Base-by-base conservation (phyloP, 2,113 vertebrate species). In the Nibea coibor region DNA sequence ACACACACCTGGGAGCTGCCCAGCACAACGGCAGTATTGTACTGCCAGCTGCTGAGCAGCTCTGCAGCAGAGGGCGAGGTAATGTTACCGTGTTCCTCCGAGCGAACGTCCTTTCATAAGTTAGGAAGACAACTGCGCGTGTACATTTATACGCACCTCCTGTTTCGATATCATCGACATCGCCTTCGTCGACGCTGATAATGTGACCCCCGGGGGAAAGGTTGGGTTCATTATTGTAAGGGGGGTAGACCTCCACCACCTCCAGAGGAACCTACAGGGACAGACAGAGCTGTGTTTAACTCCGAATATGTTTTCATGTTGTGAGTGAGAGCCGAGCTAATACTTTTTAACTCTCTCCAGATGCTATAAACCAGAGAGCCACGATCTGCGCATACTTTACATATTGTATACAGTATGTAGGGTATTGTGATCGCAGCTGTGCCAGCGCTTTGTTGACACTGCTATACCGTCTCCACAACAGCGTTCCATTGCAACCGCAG, bases 181-280 rank as follows among this genome's bases (percentile, higher is more conserved):
- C 94, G 0, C 96, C 94, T 8, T 96, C 97, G 7, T 97, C 96
- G 86, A 96, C 95, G 0, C 92, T 95, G 0, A 97, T 94, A 3
- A 96, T 91, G 1, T 93, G 94, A 4, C 92, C 92, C 39, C 93
- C 93, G 0, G 78, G 93, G 78, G 89, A 88, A 28, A 84, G 75
- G 17, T 57, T 82, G 0, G 54, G 75, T 5, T 80, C 56, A 1
- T 84, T 84, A 61, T 83, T 78, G n/a, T 59, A 86, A 48, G 86
- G 62, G 2, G 92, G 86, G 81, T 89, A 28, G 2, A 81, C 57
- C 3, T 91, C 93, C 1, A 57, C 84, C 75, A 83, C 90, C 58
- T 93, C 89, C 77, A 89, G 61, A 19, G 91, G 90, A 76, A 54
- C 61, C 92, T 94, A 51, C 11, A 80, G 42, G 63, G 4, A 42